These are phyloP conservation scores for Eupithecia tripunctaria DNA, from an alignment of 2,888 invertebrate genomes.

Conservation along the genomic window DNA sequence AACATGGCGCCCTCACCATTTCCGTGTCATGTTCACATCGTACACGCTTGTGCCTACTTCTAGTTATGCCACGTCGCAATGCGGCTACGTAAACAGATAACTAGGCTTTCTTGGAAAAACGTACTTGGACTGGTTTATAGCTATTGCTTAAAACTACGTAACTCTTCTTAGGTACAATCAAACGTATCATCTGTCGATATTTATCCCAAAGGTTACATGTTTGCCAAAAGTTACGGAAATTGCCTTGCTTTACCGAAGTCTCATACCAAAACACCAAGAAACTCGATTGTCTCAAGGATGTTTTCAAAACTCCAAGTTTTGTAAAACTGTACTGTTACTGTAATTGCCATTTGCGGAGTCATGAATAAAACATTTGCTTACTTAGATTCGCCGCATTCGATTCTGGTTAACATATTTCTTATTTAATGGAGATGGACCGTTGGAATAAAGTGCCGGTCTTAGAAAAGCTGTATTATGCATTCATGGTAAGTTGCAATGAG, in stretches of 20 bases:
- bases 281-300: background rate
- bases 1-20: conserved; percentile 14
- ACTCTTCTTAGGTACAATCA: background rate
- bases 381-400: conserved; percentile 70
- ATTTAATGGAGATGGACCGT: conserved; percentile 64
- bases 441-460: conserved; percentile 53
- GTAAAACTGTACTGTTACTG: conserved; percentile 60
- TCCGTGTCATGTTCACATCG: conserved; percentile 17
- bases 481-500: conserved; percentile 34
- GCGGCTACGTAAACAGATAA: conserved; percentile 13
- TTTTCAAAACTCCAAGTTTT: conserved; percentile 13
- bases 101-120: conserved; percentile 24
- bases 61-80: conserved; percentile 14
- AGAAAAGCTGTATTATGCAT: conserved; percentile 42
- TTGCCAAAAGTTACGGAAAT: background rate
- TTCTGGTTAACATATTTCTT: conserved; percentile 67
- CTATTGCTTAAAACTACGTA: background rate
- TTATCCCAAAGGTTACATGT: background rate
- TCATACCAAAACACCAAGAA: background rate
- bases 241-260: background rate
- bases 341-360: conserved; percentile 71
- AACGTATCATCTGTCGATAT: background rate
- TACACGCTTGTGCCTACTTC: conserved; percentile 10
- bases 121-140: background rate
- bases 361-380: conserved; percentile 78